These are phyloP conservation scores for Seriola aureovittata DNA, from an alignment of 2,113 vertebrate species.

Conservation along the genomic window DNA sequence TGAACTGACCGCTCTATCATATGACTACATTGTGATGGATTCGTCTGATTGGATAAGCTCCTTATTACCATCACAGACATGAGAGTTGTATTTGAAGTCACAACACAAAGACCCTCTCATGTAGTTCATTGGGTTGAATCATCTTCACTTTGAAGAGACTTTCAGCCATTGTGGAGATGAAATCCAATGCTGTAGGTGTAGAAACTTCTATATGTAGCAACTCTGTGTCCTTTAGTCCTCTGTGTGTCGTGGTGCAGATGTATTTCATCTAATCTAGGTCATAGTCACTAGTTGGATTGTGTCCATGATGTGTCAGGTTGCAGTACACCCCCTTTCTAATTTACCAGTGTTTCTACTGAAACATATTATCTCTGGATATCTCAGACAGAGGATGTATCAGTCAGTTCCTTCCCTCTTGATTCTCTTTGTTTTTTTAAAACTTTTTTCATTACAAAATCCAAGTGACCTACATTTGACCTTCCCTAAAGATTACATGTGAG, in stretches of 20 bases:
- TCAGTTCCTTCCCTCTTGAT: slow-evolving; percentile 49
- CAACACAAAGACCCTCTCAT: slow-evolving; percentile 31
- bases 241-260: slow-evolving; percentile 40
- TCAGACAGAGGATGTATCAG: slow-evolving; percentile 22
- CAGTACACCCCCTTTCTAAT: slow-evolving; percentile 64
- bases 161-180: slow-evolving; percentile 28
- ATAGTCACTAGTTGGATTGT: slow-evolving; percentile 42
- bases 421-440: background rate
- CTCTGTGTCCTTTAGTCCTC: background rate
- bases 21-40: slow-evolving; percentile 24
- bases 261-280: slow-evolving; percentile 59
- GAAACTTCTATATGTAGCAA: slow-evolving; percentile 6
- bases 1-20: background rate
- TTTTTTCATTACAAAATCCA: background rate
- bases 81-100: background rate
- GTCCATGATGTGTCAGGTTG: slow-evolving; percentile 70
- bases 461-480: slow-evolving; percentile 7
- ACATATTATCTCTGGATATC: slow-evolving; percentile 29
- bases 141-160: slow-evolving; percentile 21
- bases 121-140: slow-evolving; percentile 32
- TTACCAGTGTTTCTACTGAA: slow-evolving; percentile 45
- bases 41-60: slow-evolving; percentile 13
- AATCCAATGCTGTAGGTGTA: slow-evolving; percentile 33
- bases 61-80: slow-evolving; percentile 14
- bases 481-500: background rate